Percentiles rank a stretch among this genome's conserved stretches.
Evolutionary conservation across 2,113 vertebrate species (phyloP).

Genomic region (Axis porcinus): DNA sequence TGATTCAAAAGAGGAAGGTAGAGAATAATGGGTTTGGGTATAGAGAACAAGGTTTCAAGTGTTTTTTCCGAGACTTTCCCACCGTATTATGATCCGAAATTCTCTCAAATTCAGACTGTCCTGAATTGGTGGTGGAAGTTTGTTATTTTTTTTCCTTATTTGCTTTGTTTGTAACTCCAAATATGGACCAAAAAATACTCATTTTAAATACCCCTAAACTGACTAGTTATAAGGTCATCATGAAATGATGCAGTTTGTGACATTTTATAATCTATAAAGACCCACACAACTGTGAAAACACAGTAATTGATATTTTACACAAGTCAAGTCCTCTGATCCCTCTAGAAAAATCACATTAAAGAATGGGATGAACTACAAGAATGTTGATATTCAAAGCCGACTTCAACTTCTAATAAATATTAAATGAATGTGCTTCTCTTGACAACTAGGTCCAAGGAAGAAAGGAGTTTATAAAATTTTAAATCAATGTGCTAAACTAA

Average conservation of each 20-base stretch:
- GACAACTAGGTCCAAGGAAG: neutral
- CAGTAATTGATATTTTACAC: neutral
- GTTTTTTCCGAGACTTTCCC: neutral
- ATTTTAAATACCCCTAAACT: neutral
- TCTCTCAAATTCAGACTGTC: neutral
- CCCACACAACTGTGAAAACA: neutral
- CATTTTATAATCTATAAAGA: neutral
- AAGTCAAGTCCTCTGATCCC: neutral
- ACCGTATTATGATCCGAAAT: neutral
- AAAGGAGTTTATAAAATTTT: neutral
- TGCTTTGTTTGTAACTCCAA: neutral
- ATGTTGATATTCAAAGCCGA: neutral
- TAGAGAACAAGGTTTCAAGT: neutral
- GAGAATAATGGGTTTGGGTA: neutral
- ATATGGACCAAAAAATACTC: neutral
- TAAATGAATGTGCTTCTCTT: neutral
- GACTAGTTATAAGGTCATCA: neutral
- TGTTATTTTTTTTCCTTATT: neutral
- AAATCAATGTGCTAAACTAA: neutral
- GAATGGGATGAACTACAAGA: neutral
- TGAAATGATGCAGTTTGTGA: neutral
- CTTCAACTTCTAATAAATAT: neutral
- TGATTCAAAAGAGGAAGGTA: neutral
- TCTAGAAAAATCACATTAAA: neutral
- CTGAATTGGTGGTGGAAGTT: neutral